Evolutionary conservation across 2,113 vertebrate species (phyloP), one percentile per base, ranked within the genome.

Genomic region (Hucho hucho): DNA sequence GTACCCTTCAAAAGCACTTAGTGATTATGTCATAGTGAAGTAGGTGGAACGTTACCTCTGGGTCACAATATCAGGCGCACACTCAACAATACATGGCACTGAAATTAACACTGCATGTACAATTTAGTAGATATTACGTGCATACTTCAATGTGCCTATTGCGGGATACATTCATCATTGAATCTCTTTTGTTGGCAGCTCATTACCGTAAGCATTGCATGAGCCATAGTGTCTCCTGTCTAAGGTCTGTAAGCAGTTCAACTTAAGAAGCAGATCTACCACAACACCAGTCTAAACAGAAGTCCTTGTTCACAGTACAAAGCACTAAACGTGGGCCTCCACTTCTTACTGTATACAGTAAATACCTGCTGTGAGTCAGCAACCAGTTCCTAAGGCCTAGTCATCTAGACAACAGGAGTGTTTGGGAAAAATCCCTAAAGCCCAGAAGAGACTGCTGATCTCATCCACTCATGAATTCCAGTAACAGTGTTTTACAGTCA

Each of bases 21-120:
- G 64, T 28, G 64, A 65, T 65, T 65, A 64, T 64, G 64, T 28
- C 64, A 65, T 65, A 65, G 25, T 65, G 26, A 28, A 65, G 25
- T 29, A 65, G 25, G 64, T 65, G 3, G 16, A 18, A 65, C 16
- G 14, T 28, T 65, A 28, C 25, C 64, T 65, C 64, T 65, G 64
- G 25, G 22, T n/a, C 24, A 28, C 64, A 28, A 65, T 28, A 29
- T 26, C 24, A 65, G 64, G 5, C 26, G 26, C 26, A 65, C 64
- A 65, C 12, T 65, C 14, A 65, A 65, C 64, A 65, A 65, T 29
- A 65, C 64, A 65, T 14, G 24, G 26, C 64, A 28, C 24, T 18
- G 64, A 65, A 65, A 65, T 65, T 2, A 28, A 16, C 24, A 65
- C 25, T 28, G 24, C 14, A 3, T 65, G 64, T 18, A 16, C 25